Conservation (phyloP, 2,888 invertebrate genomes). For the Morpho deidamia region DNA sequence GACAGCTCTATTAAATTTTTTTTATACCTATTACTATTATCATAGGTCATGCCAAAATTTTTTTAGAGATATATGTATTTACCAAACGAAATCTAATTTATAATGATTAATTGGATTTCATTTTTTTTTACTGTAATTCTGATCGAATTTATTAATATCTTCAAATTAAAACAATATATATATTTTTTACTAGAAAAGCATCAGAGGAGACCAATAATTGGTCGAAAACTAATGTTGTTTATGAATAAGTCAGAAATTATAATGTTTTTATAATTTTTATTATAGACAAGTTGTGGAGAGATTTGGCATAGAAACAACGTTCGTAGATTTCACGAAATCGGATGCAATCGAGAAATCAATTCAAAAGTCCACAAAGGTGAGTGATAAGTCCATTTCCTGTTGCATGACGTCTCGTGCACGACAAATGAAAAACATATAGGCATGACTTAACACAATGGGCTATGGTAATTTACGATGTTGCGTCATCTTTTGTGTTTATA, state of each 20-base stretch:
- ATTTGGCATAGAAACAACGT: slow-evolving; percentile 85
- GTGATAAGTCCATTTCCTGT: slow-evolving; percentile 22
- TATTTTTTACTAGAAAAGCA: no score
- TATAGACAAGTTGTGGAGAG: slow-evolving; percentile 79
- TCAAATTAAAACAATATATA: no score
- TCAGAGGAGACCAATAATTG: no score
- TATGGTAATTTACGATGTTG: background rate
- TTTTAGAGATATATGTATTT: no score
- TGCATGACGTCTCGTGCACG: slow-evolving; percentile 2
- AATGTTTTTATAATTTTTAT: slow-evolving; percentile 17
- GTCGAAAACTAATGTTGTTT: no score
- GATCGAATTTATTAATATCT: background rate
- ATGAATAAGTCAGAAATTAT: no score
- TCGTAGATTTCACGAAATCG: slow-evolving; percentile 86
- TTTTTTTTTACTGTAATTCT: background rate
- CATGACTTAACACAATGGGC: slow-evolving; percentile 3
- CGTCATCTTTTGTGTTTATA: background rate
- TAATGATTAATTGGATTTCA: background rate
- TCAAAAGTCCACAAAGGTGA: slow-evolving; percentile 90
- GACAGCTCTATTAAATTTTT: no score
- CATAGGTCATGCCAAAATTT: no score
- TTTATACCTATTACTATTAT: no score
- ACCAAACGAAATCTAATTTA: no score
- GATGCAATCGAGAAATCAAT: slow-evolving; percentile 83
- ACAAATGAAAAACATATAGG: slow-evolving; percentile 6